Conservation (phyloP, 2,888 invertebrate genomes). For the Pyrgus malvae region DNA sequence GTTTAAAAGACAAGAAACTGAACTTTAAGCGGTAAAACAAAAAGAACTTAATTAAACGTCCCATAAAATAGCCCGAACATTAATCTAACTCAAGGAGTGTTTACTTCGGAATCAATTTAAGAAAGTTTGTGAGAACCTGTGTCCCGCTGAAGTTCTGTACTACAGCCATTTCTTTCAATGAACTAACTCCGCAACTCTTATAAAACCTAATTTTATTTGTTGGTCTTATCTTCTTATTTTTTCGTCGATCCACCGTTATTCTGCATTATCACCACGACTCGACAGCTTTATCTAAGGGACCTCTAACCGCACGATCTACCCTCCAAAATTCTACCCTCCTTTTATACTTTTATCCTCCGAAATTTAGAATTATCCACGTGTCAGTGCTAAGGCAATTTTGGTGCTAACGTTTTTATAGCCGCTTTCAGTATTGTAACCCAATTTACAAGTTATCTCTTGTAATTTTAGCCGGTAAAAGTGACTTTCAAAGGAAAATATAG, state of each 20-base stretch:
- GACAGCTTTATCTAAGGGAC: conserved; percentile 55
- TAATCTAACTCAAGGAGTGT: conserved; percentile 50
- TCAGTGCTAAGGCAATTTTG: conserved; percentile 34
- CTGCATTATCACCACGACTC: conserved; percentile 65
- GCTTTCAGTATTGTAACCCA: conserved; percentile 13
- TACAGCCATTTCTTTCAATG: conserved; percentile 61
- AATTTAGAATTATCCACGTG: conserved; percentile 37
- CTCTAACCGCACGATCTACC: conserved; percentile 45
- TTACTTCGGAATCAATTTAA: conserved; percentile 60
- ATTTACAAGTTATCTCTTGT: conserved; percentile 17
- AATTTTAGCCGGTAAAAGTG: conserved; percentile 7
- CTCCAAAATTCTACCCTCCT: conserved; percentile 36
- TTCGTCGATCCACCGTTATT: conserved; percentile 64
- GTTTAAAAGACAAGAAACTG: background rate
- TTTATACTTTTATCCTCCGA: conserved; percentile 31
- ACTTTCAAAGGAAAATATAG: background rate
- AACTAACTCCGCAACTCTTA: conserved; percentile 55
- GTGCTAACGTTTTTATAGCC: conserved; percentile 19
- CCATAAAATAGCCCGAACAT: conserved; percentile 40
- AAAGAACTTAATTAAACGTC: conserved; percentile 28
- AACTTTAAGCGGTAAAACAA: conserved; percentile 7
- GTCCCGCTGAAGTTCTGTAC: conserved; percentile 32
- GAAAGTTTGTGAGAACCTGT: conserved; percentile 49
- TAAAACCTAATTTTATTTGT: conserved; percentile 63
- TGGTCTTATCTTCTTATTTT: conserved; percentile 60